Evolutionary conservation across 1,140 invertebrate species (phyloP), one percentile per base, ranked within the genome.

Genomic region (Colletes gigas): DNA sequence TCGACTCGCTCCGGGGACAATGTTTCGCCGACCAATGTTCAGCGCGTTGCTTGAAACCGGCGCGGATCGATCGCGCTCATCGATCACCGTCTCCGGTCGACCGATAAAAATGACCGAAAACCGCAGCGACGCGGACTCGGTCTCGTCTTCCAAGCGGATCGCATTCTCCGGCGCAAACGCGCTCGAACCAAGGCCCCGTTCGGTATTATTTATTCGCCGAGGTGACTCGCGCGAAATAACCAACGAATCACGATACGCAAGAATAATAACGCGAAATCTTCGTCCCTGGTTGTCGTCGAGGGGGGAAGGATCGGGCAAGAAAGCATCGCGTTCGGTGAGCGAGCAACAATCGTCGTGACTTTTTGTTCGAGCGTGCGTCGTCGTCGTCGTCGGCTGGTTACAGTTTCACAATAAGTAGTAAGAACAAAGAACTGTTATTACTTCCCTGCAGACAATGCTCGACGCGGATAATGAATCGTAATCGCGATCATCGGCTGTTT

Each of bases 401-500:
- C 70, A 81, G 67, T 83, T 60, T 81, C 83, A 67, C 80, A 77
- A 85, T 84, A 84, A 85, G 71, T 84, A 72, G 80, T 63, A 83
- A 60, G 68, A 83, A 85, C 83, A 85, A 84, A 85, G 72, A 72
- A 68, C 82, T 73, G 83, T 70, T 72, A 72, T 78, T 75, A 75
- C 80, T 57, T 83, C 71, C 57, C 57, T 10, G 68, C 67, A 67
- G 81, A 85, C 83, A 86, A 86, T 86, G 85, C 79, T 70, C 73
- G 52, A 50, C 66, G 75, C 65, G 66, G 83, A 85, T 81, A 78
- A 86, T 85, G 84, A 85, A 84, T 78, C 80, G 83, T 82, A 86
- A 83, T 86, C 83, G 83, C 78, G 73, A 79, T 85, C 65, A 79
- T 85, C 65, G 72, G 59, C 54, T 39, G 81, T 79, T 82, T 63